Base-by-base conservation (phyloP, 2,888 invertebrate genomes). In the Dasypolia templi region DNA sequence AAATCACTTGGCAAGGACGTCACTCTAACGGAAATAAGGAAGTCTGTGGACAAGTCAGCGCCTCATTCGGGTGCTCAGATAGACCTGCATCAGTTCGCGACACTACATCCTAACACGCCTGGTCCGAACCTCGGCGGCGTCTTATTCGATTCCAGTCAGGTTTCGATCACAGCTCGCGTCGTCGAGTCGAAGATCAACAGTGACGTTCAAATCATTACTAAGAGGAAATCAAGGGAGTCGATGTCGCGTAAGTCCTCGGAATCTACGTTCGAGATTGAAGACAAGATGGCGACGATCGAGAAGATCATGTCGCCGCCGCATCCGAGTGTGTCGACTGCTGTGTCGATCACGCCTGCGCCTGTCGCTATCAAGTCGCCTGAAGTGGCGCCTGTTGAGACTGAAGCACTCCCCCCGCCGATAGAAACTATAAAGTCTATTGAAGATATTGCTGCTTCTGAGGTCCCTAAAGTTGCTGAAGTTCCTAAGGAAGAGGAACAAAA, bases 1-100 rank as follows among this genome's bases (percentile, higher is more conserved):
- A 96, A 96, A 80, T 94, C 96, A 35, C 83, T 96, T 61, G 96
- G 96, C 72, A 96, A 95, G 83, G 96, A 96, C 89, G 96, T 96
- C 29, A 96, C 96, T 29, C 87, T 96, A 75, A 96, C 96, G 69
- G 96, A 96, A 87, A 94, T 96, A 78, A 93, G 95, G 79, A 96
- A 96, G 82, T 95, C 96, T 14, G 95, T 93, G 19, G 96, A 96
- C 56, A 96, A 95, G 79, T 86, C 92, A 12, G 87, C 89, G 7
- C 81, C 93, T n/a, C 84, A 81, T n/a, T n/a, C 71, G 0, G 77
- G 86, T 0, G 82, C 93, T 26, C 93, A 91, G 64, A 91, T 94
- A 26, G 96, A 95, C 70, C 86, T 96, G 59, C 94, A 95, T 80
- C 95, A 95, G 73, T 94, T 95, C 71, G 94, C 96, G 3, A 93